Percentiles rank a stretch among this genome's conserved stretches.
These are phyloP conservation scores for Folsomia manolachei DNA, from an alignment of 2,888 invertebrate species.

Conservation along the genomic window DNA sequence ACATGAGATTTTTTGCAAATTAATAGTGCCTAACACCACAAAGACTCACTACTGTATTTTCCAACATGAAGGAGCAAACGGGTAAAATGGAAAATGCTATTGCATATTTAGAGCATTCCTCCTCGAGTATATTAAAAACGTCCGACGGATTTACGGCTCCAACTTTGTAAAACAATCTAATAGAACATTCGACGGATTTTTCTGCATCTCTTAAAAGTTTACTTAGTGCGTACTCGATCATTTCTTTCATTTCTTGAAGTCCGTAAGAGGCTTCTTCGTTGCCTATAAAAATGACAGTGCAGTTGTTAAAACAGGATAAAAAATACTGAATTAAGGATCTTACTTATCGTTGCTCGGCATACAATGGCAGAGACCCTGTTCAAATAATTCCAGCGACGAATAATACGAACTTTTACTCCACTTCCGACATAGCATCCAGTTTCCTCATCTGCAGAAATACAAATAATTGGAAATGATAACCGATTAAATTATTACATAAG, in stretches of 20 bases:
- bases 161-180: slow-evolving; percentile 75
- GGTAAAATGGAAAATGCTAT: slow-evolving; percentile 75
- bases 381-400: slow-evolving; percentile 83
- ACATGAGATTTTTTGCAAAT: not conserved
- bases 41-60: slow-evolving; percentile 77
- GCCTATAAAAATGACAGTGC: no score
- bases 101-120: slow-evolving; percentile 53
- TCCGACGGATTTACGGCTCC: slow-evolving; percentile 57
- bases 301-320: no score
- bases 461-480: not conserved
- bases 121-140: slow-evolving; percentile 54
- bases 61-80: slow-evolving; percentile 74
- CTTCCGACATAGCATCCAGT: slow-evolving; percentile 81
- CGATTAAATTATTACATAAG: not conserved
- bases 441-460: slow-evolving; percentile 74
- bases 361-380: slow-evolving; percentile 82
- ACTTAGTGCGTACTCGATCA: slow-evolving; percentile 59
- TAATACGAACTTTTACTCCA: slow-evolving; percentile 73
- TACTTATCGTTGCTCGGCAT: slow-evolving; percentile 74
- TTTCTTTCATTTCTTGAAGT: slow-evolving; percentile 55
- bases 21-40: slow-evolving; percentile 72
- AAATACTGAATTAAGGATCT: slow-evolving; percentile 35
- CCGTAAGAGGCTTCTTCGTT: slow-evolving; percentile 17
- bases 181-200: slow-evolving; percentile 64
- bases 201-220: slow-evolving; percentile 55